These are phyloP conservation scores for Psittacus erithacus DNA, from an alignment of 2,113 vertebrate species.

Conservation along the genomic window DNA sequence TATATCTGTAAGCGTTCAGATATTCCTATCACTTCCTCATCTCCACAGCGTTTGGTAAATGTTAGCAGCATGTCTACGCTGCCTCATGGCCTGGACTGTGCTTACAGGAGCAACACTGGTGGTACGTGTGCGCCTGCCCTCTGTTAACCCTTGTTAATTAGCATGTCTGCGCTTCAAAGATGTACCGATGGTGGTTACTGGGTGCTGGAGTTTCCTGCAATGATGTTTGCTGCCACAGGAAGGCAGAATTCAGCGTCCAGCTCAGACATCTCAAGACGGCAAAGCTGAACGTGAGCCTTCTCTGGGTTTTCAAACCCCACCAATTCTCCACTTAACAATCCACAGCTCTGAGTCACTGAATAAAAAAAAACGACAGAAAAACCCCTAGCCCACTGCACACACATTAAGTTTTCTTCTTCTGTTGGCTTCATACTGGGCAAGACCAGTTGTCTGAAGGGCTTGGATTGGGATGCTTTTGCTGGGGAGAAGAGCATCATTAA, in stretches of 20 bases:
- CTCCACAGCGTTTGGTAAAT: background rate
- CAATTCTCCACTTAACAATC: background rate
- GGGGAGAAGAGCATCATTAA: background rate
- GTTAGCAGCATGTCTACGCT: rapidly evolving
- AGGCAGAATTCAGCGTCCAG: background rate
- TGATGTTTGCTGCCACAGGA: background rate
- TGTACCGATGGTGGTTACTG: background rate
- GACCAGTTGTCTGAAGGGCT: background rate
- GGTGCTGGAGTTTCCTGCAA: too few relatives aligned
- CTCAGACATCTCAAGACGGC: background rate
- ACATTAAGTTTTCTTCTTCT: background rate
- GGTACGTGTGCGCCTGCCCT: rapidly evolving
- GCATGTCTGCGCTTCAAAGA: too few relatives aligned
- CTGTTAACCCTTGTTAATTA: background rate
- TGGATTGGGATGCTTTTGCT: background rate
- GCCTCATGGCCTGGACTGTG: rapidly evolving
- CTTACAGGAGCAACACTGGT: background rate
- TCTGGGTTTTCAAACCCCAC: background rate
- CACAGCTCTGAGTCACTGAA: background rate
- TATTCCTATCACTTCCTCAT: background rate
- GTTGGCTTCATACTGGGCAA: background rate
- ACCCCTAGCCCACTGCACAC: background rate
- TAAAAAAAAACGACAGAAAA: background rate
- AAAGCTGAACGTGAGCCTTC: background rate
- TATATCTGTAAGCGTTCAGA: background rate